Base-by-base conservation (phyloP, 2,888 invertebrate genomes). In the Sicus ferrugineus region DNA sequence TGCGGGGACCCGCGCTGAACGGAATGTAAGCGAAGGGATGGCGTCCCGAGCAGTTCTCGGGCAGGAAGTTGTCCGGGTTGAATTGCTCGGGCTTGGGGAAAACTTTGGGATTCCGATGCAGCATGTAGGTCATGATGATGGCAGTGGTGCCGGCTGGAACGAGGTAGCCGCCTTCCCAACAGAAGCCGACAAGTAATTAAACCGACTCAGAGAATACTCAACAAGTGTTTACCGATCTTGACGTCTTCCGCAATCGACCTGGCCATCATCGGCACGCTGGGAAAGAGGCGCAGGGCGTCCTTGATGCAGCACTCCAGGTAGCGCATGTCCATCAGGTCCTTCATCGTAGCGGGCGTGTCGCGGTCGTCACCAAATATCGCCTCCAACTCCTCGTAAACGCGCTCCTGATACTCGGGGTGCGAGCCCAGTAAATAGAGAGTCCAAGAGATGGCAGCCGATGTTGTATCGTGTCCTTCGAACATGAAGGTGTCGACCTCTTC, bases 271-370 rank as follows among this genome's bases (percentile, higher is more conserved):
- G 89, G 90, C 4, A 92, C 90, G 74, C 90, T 90, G 1, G 92
- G 92, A 74, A 89, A 90, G 11, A 92, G 79, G 61, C 91, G 83
- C 64, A 92, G 77, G 0, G 90, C 87, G 79, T 92, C 92, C 79
- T 92, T 92, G 61, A 92, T 89, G 74, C 90, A 91, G 75, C 89
- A 88, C 74, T 92, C 92, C 72, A 92, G 85, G 76, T 91, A 92
- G 69, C 88, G 87, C 89, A 92, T 89, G 68, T 88, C 87, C 71
- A 88, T 82, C n/a, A 92, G 81, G 73, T 89, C 89, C 52, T 88
- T 87, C 81, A 89, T 86, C 3, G 86, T 87, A 1, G 88, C 87
- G 0, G 87, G 79, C 6, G 88, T 86, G 0, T 82, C 87, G 23
- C 77, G 79, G 75, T 84, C 85, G 63, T 83, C 76, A 5, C 82